A percentile compares a stretch with the other conserved stretches of the same genome.
These are phyloP conservation scores for Pachycephala philippinensis DNA, from an alignment of 2,113 vertebrate species.

Conservation along the genomic window DNA sequence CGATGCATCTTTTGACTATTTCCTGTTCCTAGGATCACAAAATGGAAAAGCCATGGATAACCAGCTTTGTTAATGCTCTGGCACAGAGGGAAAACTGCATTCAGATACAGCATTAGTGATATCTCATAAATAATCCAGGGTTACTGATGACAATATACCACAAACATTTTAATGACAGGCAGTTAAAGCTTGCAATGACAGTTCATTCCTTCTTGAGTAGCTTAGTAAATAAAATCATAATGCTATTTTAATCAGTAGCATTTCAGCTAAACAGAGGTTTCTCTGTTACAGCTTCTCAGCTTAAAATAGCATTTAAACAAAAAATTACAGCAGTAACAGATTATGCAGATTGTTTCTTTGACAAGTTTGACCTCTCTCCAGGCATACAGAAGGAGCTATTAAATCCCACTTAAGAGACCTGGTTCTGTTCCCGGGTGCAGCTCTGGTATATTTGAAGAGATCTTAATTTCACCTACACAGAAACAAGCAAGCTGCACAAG, in stretches of 20 bases:
- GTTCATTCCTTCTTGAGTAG: background rate
- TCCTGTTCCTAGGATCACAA: background rate
- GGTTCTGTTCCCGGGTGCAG: background rate
- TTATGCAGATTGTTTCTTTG: background rate
- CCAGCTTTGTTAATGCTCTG: background rate
- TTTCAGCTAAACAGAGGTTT: background rate
- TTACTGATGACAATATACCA: background rate
- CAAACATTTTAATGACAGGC: background rate
- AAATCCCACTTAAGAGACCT: background rate
- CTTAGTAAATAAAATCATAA: background rate
- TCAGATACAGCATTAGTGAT: background rate
- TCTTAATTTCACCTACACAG: background rate
- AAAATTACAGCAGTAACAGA: background rate
- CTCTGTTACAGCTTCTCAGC: background rate
- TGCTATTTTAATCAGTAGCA: background rate
- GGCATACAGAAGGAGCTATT: background rate
- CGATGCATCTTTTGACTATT: background rate
- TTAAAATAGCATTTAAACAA: slow-evolving; percentile 12
- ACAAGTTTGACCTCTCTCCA: background rate
- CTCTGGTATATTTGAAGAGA: background rate
- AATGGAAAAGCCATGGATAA: background rate
- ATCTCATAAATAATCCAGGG: background rate
- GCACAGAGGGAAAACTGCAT: background rate
- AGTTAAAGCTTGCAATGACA: background rate
- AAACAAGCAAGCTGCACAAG: background rate